Evolutionary conservation across 2,888 invertebrate genomes (phyloP).

Genomic region (Euspilapteryx auroguttella): DNA sequence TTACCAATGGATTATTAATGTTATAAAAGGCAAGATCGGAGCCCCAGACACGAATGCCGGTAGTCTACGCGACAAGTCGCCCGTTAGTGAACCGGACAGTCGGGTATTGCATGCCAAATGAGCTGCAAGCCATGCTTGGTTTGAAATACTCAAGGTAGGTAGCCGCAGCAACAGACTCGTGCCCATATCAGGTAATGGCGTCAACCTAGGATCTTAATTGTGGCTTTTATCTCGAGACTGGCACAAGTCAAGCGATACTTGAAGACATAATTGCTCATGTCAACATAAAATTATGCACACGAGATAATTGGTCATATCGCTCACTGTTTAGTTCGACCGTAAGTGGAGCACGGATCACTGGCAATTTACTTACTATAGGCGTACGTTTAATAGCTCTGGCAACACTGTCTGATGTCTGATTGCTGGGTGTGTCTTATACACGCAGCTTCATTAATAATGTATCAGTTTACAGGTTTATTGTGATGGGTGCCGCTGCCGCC

Average conservation of each 20-base stretch:
- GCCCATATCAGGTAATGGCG: slow-evolving; percentile 25
- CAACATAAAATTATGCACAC: no score
- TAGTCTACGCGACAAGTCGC: slow-evolving; percentile 27
- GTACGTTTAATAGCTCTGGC: slow-evolving; percentile 12
- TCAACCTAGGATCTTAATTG: slow-evolving; percentile 18
- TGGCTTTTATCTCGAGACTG: slow-evolving; percentile 18
- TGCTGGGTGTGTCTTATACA: slow-evolving; percentile 11
- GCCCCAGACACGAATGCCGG: slow-evolving; percentile 16
- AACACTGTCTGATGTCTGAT: slow-evolving; percentile 10
- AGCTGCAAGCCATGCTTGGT: slow-evolving; percentile 16
- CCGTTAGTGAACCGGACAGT: slow-evolving; percentile 28
- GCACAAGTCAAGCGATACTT: slow-evolving; percentile 9
- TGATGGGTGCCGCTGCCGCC: no score
- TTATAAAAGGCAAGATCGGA: no score
- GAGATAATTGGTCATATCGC: slow-evolving; percentile 14
- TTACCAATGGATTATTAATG: no score
- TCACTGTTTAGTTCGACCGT: no score
- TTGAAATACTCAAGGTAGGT: no score
- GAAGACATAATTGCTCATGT: slow-evolving; percentile 9
- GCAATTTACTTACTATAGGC: no score
- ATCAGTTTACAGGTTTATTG: slow-evolving; percentile 17
- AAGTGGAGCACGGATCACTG: no score
- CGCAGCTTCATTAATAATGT: slow-evolving; percentile 16
- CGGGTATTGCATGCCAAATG: slow-evolving; percentile 39
- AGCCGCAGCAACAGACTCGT: no score